Conservation (phyloP, 2,113 vertebrate species). For the Bathybates hornii region DNA sequence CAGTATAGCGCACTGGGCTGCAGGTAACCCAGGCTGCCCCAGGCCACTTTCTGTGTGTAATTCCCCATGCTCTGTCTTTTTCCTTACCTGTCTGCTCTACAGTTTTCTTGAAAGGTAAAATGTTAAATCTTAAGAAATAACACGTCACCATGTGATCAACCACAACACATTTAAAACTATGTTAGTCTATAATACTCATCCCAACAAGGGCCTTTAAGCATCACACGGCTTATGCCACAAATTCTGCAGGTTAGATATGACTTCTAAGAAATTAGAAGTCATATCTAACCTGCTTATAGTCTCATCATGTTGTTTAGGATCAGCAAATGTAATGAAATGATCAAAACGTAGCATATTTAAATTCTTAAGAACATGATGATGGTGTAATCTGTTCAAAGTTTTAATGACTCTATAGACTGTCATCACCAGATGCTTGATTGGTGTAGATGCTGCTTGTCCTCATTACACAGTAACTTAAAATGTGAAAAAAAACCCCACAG, state of each 20-base stretch:
- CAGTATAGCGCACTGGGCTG: background rate
- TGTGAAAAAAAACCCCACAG: fast-evolving
- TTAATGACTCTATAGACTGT: background rate
- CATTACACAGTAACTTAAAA: background rate
- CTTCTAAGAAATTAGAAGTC: background rate
- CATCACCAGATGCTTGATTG: background rate
- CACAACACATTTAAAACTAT: background rate
- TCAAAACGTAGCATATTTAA: background rate
- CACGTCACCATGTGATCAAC: background rate
- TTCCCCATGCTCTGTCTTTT: background rate
- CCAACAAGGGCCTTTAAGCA: background rate
- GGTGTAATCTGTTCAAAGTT: background rate
- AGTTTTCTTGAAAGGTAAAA: background rate
- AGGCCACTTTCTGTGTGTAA: background rate
- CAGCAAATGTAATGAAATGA: background rate
- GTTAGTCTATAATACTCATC: background rate
- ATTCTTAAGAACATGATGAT: background rate
- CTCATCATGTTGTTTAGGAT: background rate
- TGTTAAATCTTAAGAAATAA: background rate
- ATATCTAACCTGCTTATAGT: background rate
- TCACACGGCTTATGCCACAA: fast-evolving
- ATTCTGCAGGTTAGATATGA: background rate
- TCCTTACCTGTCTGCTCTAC: background rate
- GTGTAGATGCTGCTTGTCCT: background rate
- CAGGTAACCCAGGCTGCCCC: background rate